Evolutionary conservation across 2,113 vertebrate species (phyloP).

Genomic region (Ovis canadensis): DNA sequence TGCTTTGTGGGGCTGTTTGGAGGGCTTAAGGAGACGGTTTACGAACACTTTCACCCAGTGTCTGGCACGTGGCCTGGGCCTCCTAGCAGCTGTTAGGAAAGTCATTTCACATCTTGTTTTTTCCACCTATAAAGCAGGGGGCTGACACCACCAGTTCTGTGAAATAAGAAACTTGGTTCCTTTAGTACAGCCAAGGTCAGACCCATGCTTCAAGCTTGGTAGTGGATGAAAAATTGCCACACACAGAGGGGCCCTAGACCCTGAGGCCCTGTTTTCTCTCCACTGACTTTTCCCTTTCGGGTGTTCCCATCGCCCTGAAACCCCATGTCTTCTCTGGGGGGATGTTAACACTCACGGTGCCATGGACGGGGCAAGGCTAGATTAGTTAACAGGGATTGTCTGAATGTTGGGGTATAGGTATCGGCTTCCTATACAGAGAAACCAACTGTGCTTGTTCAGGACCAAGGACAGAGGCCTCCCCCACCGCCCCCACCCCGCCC

Average conservation of each 20-base stretch:
- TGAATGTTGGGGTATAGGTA: background rate
- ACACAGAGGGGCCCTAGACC: background rate
- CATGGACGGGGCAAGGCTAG: background rate
- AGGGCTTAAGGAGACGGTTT: background rate
- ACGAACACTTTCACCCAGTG: background rate
- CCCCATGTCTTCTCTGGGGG: background rate
- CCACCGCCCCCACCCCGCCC: rapidly evolving
- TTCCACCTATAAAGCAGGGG: background rate
- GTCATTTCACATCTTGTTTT: background rate
- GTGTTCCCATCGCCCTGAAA: background rate
- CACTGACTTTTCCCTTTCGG: background rate
- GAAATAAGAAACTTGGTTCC: background rate
- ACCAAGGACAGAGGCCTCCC: background rate
- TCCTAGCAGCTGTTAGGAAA: background rate
- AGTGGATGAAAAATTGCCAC: background rate
- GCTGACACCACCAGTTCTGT: background rate
- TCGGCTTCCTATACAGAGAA: background rate
- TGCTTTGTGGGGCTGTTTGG: background rate
- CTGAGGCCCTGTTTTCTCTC: background rate
- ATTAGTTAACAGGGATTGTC: background rate
- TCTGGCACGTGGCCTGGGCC: background rate
- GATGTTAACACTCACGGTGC: rapidly evolving
- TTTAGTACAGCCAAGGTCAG: background rate
- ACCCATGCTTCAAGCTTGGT: background rate
- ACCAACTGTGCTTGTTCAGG: background rate